Evolutionary conservation across 2,888 invertebrate genomes (phyloP).

Genomic region (Entomobrya multifasciata): DNA sequence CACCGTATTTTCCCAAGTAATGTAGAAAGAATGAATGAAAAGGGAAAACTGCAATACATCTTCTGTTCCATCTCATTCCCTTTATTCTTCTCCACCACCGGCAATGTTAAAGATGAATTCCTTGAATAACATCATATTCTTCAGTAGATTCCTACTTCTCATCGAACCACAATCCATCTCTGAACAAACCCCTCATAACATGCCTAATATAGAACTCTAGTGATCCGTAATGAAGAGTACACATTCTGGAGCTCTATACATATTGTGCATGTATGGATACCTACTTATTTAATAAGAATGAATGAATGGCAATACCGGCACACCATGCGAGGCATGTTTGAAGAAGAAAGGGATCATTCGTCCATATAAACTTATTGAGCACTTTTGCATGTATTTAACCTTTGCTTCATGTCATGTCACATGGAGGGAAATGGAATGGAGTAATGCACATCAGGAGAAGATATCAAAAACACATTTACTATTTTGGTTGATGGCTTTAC

Average conservation of each 20-base stretch:
- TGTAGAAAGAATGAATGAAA: conserved; percentile 1
- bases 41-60: conserved; percentile 61
- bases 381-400: not conserved
- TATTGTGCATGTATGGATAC: not conserved
- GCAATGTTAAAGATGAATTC: conserved; percentile 23
- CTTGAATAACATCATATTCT: not conserved
- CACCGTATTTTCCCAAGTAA: not conserved
- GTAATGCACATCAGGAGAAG: too few species aligned
- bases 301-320: not conserved
- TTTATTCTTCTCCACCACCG: not conserved
- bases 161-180: not conserved
- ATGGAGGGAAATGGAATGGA: not conserved
- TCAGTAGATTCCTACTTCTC: not conserved
- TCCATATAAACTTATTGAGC: conserved; percentile 22
- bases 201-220: conserved; percentile 30
- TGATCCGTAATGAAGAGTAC: conserved; percentile 39
- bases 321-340: not conserved
- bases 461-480: conserved; percentile 27
- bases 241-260: not conserved
- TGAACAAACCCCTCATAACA: conserved; percentile 30
- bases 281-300: not conserved
- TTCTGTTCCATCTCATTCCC: conserved; percentile 8
- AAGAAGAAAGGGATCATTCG: conserved; percentile 37
- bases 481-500: not conserved
- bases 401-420: not conserved